Percentiles rank a stretch among this genome's conserved stretches.
Conservation (phyloP, 2,888 invertebrate genomes). For the Hermaeophaga mercurialis region DNA sequence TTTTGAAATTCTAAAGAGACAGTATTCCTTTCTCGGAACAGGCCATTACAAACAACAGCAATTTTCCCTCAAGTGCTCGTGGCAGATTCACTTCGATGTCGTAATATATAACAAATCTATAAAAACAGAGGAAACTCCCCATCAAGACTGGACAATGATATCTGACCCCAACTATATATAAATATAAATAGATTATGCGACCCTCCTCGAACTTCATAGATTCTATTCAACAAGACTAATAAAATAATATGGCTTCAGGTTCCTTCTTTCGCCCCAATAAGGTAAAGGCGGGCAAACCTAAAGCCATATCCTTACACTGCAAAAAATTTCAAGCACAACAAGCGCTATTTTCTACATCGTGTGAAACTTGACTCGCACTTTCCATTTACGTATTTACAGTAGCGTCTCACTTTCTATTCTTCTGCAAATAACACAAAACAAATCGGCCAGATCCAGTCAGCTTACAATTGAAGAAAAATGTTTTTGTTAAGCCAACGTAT, state of each 20-base stretch:
- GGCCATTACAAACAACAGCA: background rate
- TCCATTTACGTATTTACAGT: too few relatives aligned
- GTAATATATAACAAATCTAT: slow-evolving; percentile 27
- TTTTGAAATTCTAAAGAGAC: background rate
- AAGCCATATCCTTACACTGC: slow-evolving; percentile 24
- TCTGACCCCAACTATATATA: slow-evolving; percentile 36
- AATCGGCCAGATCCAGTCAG: too few relatives aligned
- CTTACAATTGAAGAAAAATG: too few relatives aligned
- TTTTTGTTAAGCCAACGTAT: too few relatives aligned
- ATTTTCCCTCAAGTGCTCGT: background rate
- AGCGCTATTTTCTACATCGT: too few relatives aligned
- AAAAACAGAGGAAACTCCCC: slow-evolving; percentile 28
- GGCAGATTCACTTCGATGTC: slow-evolving; percentile 21
- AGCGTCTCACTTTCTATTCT: too few relatives aligned
- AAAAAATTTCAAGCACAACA: too few relatives aligned
- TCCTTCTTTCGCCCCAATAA: slow-evolving; percentile 25
- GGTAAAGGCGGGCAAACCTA: slow-evolving; percentile 21
- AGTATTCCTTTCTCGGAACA: background rate
- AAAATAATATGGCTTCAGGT: slow-evolving; percentile 34
- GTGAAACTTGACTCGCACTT: too few relatives aligned
- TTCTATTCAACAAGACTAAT: slow-evolving; percentile 36
- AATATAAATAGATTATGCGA: slow-evolving; percentile 38
- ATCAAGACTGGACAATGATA: slow-evolving; percentile 30
- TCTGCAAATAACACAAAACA: too few relatives aligned
- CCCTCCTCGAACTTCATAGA: slow-evolving; percentile 35